Conservation (phyloP, 2,797 vertebrate species). For the Prunella strophiata region DNA sequence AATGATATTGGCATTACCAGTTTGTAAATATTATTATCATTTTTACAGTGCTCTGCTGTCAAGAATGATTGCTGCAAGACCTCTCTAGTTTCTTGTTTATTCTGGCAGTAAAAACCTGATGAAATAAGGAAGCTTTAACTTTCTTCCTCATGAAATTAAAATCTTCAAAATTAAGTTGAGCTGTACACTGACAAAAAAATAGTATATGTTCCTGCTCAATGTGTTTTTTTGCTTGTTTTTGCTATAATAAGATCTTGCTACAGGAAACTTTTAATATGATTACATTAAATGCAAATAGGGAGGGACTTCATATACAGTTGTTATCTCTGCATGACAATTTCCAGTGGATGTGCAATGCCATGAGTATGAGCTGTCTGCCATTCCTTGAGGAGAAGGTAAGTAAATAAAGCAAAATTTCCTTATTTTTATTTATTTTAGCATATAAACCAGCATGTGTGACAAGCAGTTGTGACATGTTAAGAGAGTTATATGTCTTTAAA, state of each 20-base stretch:
- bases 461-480: not conserved
- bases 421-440: not conserved
- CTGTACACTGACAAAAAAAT: not conserved
- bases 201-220: not conserved
- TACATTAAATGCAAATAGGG: not conserved
- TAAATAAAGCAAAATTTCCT: not conserved
- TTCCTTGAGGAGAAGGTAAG: not conserved
- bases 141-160: not conserved
- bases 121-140: not conserved
- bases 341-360: not conserved
- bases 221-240: not conserved
- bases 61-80: not conserved
- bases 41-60: not conserved
- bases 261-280: not conserved
- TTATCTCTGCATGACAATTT: not conserved
- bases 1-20: not conserved
- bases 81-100: not conserved
- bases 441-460: not conserved
- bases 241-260: not conserved
- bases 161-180: not conserved
- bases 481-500: not conserved
- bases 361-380: not conserved
- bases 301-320: not conserved
- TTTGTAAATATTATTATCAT: not conserved
- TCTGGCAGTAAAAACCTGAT: not conserved